phyloP scores from a whole-genome alignment of 2,797 vertebrate species.

The Acanthis flammea region DNA sequence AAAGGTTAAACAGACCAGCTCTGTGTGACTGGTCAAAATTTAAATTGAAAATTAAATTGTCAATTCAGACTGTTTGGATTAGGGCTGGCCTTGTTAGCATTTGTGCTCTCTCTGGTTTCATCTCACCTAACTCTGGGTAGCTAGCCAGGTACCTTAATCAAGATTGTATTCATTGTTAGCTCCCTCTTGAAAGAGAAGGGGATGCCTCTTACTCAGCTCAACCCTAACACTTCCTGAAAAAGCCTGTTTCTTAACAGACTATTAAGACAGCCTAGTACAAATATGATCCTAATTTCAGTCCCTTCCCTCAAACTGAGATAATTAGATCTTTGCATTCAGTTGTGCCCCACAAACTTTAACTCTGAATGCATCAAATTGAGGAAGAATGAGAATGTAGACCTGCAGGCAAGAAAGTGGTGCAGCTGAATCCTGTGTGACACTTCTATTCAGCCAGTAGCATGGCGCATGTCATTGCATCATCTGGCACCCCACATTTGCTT shows the following conservation, averaged over 20 bases:
- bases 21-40: not conserved
- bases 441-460: not conserved
- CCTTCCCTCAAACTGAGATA: not conserved
- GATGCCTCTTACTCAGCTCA: not conserved
- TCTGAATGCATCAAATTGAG: not conserved
- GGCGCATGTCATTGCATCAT: not conserved
- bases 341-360: not conserved
- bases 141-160: not conserved
- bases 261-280: not conserved
- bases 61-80: not conserved
- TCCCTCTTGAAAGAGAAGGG: not conserved
- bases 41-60: not conserved
- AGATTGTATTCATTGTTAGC: not conserved
- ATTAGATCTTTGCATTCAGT: not conserved
- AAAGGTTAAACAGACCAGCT: not conserved
- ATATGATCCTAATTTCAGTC: not conserved
- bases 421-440: not conserved
- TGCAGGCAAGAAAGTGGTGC: not conserved
- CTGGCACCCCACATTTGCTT: not conserved
- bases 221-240: not conserved
- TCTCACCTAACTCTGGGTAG: not conserved
- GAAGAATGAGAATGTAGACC: not conserved
- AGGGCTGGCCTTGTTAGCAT: not conserved
- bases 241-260: not conserved
- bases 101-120: not conserved